Conservation (phyloP, 1,140 invertebrate genomes). For the Ostrea denselamellosa region DNA sequence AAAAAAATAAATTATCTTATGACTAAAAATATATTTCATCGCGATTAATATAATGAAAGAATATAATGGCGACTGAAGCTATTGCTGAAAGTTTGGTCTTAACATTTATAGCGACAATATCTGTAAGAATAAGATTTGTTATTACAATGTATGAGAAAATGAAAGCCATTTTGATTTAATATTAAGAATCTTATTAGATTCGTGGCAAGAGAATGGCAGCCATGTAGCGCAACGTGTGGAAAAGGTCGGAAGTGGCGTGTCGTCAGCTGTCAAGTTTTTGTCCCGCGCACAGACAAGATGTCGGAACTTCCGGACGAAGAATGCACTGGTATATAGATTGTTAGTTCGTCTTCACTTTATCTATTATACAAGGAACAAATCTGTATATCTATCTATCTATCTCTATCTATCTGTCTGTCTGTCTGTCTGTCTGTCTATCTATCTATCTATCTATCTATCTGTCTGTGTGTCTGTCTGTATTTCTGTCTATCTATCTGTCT, state of each 20-base stretch:
- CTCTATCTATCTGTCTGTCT: no score
- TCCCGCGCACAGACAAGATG: conserved; percentile 78
- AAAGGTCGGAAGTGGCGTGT: conserved; percentile 88
- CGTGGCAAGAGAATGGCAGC: conserved; percentile 90
- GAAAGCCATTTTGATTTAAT: not conserved
- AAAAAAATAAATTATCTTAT: not conserved
- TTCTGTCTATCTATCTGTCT: no score
- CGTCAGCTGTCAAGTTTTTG: conserved; percentile 94
- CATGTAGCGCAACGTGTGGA: conserved; percentile 93
- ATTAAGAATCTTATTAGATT: conserved; percentile 81
- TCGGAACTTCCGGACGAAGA: conserved; percentile 88
- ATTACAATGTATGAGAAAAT: not conserved
- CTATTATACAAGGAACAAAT: not conserved
- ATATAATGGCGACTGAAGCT: not conserved
- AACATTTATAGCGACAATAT: not conserved
- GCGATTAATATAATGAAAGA: not conserved
- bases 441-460: no score
- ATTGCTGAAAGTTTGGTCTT: not conserved
- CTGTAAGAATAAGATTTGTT: not conserved
- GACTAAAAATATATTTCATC: not conserved
- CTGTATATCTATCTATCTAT: no score
- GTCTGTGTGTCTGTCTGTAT: no score
- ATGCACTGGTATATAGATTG: conserved; percentile 82
- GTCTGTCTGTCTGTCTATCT: no score
- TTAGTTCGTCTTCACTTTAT: not conserved